phyloP scores from a whole-genome alignment of 1,140 invertebrate species.

The Condylostylus longicornis region DNA sequence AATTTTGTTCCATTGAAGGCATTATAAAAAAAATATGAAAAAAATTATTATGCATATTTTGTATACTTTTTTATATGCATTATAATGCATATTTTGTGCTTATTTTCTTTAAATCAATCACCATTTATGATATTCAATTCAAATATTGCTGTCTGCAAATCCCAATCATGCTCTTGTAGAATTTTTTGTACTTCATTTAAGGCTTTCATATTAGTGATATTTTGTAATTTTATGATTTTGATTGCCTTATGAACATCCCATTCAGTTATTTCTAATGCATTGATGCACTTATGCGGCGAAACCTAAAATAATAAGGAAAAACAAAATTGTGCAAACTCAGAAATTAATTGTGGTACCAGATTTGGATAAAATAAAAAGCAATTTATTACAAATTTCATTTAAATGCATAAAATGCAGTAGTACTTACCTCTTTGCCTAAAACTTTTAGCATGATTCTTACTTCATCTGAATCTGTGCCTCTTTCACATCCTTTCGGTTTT shows the following conservation, averaged over 20 bases:
- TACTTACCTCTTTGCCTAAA: slow-evolving; percentile 58
- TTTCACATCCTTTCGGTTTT: slow-evolving; percentile 64
- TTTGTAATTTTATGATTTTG: slow-evolving; percentile 63
- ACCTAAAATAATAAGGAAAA: slow-evolving; percentile 37
- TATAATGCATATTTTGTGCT: no score
- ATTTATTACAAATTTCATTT: background rate
- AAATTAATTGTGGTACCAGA: slow-evolving; percentile 1
- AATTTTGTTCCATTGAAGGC: no score
- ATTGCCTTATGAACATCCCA: slow-evolving; percentile 85
- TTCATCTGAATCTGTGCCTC: slow-evolving; percentile 74
- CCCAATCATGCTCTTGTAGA: slow-evolving; percentile 33
- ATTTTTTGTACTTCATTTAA: slow-evolving; percentile 30
- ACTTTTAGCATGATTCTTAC: slow-evolving; percentile 84
- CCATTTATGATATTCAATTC: no score
- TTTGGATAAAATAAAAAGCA: background rate
- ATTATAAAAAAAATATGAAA: no score
- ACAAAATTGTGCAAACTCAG: background rate
- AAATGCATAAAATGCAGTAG: background rate
- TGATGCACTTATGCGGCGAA: slow-evolving; percentile 59
- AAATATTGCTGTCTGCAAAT: slow-evolving; percentile 27
- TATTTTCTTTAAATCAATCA: no score
- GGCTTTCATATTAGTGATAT: slow-evolving; percentile 36
- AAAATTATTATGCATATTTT: no score
- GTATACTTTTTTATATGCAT: no score
- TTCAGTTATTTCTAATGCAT: slow-evolving; percentile 63